phyloP scores from a whole-genome alignment of 2,888 invertebrate species.

The Rhorus exstirpatorius region DNA sequence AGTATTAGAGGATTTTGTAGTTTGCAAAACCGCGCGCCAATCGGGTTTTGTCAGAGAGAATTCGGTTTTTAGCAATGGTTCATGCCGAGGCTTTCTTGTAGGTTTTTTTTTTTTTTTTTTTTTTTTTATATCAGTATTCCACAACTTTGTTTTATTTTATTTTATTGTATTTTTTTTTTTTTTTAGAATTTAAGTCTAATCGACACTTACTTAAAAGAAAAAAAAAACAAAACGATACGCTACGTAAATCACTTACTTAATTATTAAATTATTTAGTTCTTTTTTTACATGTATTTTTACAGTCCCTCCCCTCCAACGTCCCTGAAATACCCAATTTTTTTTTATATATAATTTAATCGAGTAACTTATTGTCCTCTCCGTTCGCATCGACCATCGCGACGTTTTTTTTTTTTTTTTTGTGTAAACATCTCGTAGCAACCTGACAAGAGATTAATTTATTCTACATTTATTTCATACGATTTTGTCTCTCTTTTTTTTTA shows the following conservation, averaged over 20 bases:
- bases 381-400: slow-evolving; percentile 80
- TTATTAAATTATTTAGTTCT: slow-evolving; percentile 84
- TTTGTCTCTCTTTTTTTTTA: slow-evolving; percentile 62
- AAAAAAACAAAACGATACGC: slow-evolving; percentile 71
- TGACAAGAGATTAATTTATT: slow-evolving; percentile 82
- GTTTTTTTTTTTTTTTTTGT: no score
- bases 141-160: slow-evolving; percentile 81
- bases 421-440: slow-evolving; percentile 77
- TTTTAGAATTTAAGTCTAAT: slow-evolving; percentile 80
- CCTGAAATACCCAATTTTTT: slow-evolving; percentile 55
- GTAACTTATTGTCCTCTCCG: slow-evolving; percentile 72
- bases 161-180: slow-evolving; percentile 76
- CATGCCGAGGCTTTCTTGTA: slow-evolving; percentile 82
- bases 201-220: slow-evolving; percentile 71
- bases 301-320: slow-evolving; percentile 52
- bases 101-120: slow-evolving; percentile 71
- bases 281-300: slow-evolving; percentile 83
- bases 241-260: slow-evolving; percentile 84
- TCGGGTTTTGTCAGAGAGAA: slow-evolving; percentile 38
- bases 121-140: slow-evolving; percentile 85
- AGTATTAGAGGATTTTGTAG: slow-evolving; percentile 67
- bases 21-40: slow-evolving; percentile 58
- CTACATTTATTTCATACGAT: slow-evolving; percentile 76
- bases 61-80: slow-evolving; percentile 78
- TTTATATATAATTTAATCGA: slow-evolving; percentile 68